These are phyloP conservation scores for Blastobasis adustella DNA, from an alignment of 2,888 invertebrate genomes.

Conservation along the genomic window DNA sequence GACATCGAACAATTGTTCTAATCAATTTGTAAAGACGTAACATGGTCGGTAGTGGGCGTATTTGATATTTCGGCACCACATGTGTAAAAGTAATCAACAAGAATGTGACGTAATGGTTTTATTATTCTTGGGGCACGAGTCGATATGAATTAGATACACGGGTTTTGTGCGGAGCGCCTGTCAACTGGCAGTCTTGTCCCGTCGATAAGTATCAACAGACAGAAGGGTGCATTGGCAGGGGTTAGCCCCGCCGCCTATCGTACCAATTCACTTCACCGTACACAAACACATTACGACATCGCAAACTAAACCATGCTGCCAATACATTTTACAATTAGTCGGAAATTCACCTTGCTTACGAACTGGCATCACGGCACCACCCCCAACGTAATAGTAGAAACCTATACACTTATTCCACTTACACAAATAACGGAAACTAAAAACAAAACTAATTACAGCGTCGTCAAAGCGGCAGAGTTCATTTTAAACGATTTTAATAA, in stretches of 20 bases:
- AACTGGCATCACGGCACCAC: conserved; percentile 80
- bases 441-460: conserved; percentile 46
- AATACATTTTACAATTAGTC: too few species aligned
- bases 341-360: conserved; percentile 82
- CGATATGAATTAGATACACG: neutral
- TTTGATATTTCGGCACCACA: neutral
- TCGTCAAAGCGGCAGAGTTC: conserved; percentile 33
- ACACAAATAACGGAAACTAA: conserved; percentile 27
- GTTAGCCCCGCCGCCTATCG: conserved; percentile 27
- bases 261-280: conserved; percentile 21
- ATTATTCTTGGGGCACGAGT: neutral
- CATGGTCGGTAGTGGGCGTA: neutral
- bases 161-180: conserved; percentile 12
- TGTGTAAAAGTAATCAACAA: neutral
- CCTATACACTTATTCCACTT: conserved; percentile 33
- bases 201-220: conserved; percentile 38
- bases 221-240: conserved; percentile 30
- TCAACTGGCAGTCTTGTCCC: conserved; percentile 31
- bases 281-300: conserved; percentile 9
- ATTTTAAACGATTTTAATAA: conserved; percentile 59
- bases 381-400: conserved; percentile 63
- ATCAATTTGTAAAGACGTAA: neutral
- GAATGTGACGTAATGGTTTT: neutral
- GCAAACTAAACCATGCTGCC: conserved; percentile 13
- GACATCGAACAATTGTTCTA: too few species aligned